phyloP scores from a whole-genome alignment of 2,888 invertebrate species.

The Caenorhabditis virilis region DNA sequence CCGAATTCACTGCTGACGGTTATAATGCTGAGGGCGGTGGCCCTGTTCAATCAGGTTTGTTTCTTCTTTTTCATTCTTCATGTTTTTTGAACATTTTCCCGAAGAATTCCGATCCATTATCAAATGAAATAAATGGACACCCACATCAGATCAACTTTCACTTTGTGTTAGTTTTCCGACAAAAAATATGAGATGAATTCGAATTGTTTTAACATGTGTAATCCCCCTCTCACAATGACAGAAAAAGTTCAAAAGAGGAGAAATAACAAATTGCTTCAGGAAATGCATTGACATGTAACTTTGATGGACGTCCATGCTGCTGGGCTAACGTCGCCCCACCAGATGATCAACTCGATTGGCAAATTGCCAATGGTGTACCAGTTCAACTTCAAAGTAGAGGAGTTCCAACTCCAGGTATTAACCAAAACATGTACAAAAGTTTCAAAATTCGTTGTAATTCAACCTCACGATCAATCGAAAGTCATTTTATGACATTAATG shows the following conservation, averaged over 20 bases:
- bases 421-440: no score
- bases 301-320: constrained; percentile 66
- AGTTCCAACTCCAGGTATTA: constrained; percentile 44
- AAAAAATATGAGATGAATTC: background rate
- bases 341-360: constrained; percentile 68
- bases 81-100: background rate
- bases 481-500: no score
- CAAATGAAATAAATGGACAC: background rate
- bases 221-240: background rate
- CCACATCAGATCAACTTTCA: background rate
- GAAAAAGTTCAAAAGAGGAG: background rate
- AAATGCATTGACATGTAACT: constrained; percentile 58
- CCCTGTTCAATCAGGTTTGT: constrained; percentile 63
- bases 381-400: constrained; percentile 39
- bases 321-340: constrained; percentile 67
- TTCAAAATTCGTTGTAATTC: no score
- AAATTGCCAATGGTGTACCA: constrained; percentile 60
- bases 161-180: background rate
- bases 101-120: constrained; percentile 2
- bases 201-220: background rate
- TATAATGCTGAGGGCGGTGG: constrained; percentile 67
- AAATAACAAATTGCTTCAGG: constrained; percentile 31
- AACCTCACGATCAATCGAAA: no score
- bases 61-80: background rate
- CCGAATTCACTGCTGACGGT: constrained; percentile 63